Evolutionary conservation across 2,113 vertebrate genomes (phyloP).

Genomic region (Urocitellus parryii): DNA sequence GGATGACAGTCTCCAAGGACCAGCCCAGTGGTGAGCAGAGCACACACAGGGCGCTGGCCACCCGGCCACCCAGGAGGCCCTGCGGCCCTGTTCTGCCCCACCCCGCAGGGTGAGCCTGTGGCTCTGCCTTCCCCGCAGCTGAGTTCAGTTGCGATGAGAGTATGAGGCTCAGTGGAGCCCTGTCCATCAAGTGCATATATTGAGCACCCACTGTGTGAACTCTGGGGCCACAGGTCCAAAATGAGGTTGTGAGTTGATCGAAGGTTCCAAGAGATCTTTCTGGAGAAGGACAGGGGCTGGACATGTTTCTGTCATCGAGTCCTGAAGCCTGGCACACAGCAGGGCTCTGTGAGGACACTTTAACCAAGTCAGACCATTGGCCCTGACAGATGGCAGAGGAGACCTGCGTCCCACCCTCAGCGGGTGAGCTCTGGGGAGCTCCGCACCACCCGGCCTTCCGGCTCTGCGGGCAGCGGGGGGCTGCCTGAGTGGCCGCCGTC

Average conservation of each 20-base stretch:
- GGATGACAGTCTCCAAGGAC: not conserved
- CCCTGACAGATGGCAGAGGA: accelerated
- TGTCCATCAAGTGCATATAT: not conserved
- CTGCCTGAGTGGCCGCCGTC: too few species aligned
- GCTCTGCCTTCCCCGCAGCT: not conserved
- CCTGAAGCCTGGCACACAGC: accelerated
- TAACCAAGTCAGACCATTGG: accelerated
- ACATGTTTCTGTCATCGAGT: accelerated
- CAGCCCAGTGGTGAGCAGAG: accelerated
- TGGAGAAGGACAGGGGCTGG: not conserved
- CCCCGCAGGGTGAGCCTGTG: not conserved
- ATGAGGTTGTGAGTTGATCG: accelerated
- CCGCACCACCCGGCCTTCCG: accelerated
- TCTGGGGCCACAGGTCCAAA: not conserved
- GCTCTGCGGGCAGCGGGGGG: not conserved
- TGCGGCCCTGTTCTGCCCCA: not conserved
- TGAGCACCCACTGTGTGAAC: not conserved
- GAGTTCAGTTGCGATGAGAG: not conserved
- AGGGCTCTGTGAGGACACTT: accelerated
- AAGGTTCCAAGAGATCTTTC: not conserved
- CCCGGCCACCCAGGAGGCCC: not conserved
- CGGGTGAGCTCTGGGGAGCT: accelerated
- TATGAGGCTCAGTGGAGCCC: not conserved
- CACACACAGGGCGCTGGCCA: accelerated
- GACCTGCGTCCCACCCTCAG: accelerated